phyloP scores from a whole-genome alignment of 2,888 invertebrate genomes.

The Lasioglossum malachurum region DNA sequence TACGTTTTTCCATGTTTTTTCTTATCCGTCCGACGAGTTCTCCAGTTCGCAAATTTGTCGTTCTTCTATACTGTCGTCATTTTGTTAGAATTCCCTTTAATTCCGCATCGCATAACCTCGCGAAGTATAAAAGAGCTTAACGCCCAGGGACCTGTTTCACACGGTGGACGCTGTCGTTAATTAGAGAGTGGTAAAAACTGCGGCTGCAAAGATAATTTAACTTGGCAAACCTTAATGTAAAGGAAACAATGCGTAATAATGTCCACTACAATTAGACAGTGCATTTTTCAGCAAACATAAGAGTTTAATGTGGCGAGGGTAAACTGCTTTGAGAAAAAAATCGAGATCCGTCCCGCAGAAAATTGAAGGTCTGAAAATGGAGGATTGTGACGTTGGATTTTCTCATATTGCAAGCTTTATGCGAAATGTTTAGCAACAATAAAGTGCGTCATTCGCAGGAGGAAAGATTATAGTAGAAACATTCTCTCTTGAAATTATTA shows the following conservation, averaged over 20 bases:
- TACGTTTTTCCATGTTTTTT: slow-evolving; percentile 13
- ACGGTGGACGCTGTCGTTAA: slow-evolving; percentile 63
- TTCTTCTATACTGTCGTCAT: slow-evolving; percentile 50
- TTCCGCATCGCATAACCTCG: slow-evolving; percentile 65
- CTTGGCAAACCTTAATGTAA: slow-evolving; percentile 60
- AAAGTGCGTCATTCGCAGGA: background rate
- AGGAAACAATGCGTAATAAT: slow-evolving; percentile 63
- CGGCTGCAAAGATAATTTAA: slow-evolving; percentile 61
- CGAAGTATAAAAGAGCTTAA: slow-evolving; percentile 65
- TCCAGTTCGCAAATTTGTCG: slow-evolving; percentile 29
- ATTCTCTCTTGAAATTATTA: background rate
- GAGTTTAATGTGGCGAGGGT: slow-evolving; percentile 39
- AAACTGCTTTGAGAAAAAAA: slow-evolving; percentile 26
- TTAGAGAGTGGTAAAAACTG: slow-evolving; percentile 70
- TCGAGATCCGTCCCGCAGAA: background rate
- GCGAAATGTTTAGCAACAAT: background rate
- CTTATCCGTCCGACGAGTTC: slow-evolving; percentile 23
- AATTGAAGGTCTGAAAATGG: slow-evolving; percentile 10
- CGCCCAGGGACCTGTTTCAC: slow-evolving; percentile 52
- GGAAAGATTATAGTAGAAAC: background rate
- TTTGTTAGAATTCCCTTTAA: slow-evolving; percentile 63
- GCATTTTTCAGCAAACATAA: slow-evolving; percentile 52
- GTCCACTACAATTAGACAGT: slow-evolving; percentile 48
- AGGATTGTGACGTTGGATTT: slow-evolving; percentile 6
- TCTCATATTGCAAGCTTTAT: background rate